A percentile compares a stretch with the other conserved stretches of the same genome.
phyloP scores from a whole-genome alignment of 1,140 invertebrate species.

The Megalopta genalis region DNA sequence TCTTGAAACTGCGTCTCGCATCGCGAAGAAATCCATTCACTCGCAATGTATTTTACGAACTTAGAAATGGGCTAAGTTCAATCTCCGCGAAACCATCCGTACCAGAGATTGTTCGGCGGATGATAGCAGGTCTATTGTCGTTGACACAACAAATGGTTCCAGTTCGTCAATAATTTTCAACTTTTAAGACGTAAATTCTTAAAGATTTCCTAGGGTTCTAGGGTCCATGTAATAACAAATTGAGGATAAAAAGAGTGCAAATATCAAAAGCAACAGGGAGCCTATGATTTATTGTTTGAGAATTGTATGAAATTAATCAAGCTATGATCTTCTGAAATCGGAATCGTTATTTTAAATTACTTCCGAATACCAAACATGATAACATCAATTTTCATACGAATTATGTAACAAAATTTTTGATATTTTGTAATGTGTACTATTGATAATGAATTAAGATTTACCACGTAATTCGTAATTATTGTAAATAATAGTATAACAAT shows the following conservation, averaged over 20 bases:
- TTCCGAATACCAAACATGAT: constrained; percentile 23
- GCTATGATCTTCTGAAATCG: constrained; percentile 21
- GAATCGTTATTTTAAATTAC: constrained; percentile 19
- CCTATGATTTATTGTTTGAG: constrained; percentile 27
- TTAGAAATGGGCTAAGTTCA: constrained; percentile 66
- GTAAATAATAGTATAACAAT: neutral
- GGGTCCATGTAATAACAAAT: constrained; percentile 55
- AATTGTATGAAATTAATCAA: constrained; percentile 21
- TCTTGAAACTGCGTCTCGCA: constrained; percentile 92
- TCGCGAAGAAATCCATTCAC: constrained; percentile 97
- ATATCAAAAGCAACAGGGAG: constrained; percentile 45
- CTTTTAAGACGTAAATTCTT: constrained; percentile 29
- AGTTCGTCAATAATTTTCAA: constrained; percentile 66
- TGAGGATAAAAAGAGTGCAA: constrained; percentile 37
- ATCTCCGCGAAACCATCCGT: constrained; percentile 67
- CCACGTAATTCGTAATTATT: constrained; percentile 6
- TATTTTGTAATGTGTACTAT: too few relatives aligned
- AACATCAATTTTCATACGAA: constrained; percentile 22
- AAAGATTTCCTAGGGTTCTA: constrained; percentile 58
- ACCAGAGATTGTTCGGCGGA: constrained; percentile 68
- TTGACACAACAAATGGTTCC: constrained; percentile 73
- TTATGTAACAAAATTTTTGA: constrained; percentile 3
- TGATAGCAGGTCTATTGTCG: constrained; percentile 70
- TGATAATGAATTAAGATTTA: constrained; percentile 20
- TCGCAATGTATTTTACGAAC: constrained; percentile 91